Evolutionary conservation across 1,140 invertebrate genomes (phyloP).

Genomic region (Zaprionus tsacasi): DNA sequence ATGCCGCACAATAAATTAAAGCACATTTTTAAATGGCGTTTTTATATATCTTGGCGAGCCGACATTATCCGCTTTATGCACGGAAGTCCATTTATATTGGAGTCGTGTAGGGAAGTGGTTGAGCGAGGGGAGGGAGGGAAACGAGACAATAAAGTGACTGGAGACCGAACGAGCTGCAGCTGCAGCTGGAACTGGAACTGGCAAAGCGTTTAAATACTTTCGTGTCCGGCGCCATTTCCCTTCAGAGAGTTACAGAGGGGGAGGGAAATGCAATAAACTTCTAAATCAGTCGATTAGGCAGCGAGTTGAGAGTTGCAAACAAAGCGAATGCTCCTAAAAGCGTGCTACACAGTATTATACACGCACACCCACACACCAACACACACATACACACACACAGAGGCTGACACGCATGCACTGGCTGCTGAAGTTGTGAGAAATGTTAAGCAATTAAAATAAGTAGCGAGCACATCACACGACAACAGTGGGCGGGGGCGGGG

Average conservation of each 20-base stretch:
- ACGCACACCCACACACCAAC: constrained; percentile 10
- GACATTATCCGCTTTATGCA: constrained; percentile 70
- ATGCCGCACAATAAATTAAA: constrained; percentile 70
- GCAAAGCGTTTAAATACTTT: constrained; percentile 72
- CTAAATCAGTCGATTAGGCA: constrained; percentile 80
- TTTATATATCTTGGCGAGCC: constrained; percentile 50
- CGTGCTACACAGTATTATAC: constrained; percentile 23
- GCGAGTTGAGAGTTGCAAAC: constrained; percentile 55
- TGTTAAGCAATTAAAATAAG: constrained; percentile 80
- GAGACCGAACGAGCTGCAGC: constrained; percentile 32
- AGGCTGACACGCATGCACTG: constrained; percentile 17
- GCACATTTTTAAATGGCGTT: constrained; percentile 61
- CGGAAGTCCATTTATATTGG: constrained; percentile 77
- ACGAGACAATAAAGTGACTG: constrained; percentile 63
- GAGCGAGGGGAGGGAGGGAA: constrained; percentile 3
- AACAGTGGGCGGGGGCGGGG: constrained; percentile 22
- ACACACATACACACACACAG: not conserved
- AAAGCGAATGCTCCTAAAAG: constrained; percentile 64
- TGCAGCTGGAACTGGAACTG: constrained; percentile 30
- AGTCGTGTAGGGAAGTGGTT: not conserved
- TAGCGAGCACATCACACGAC: constrained; percentile 40
- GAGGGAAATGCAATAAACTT: constrained; percentile 76
- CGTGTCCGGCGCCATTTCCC: constrained; percentile 69
- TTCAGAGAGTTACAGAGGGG: not conserved
- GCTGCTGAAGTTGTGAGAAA: constrained; percentile 71